phyloP scores from a whole-genome alignment of 2,888 invertebrate genomes.

The Beris chalybata region DNA sequence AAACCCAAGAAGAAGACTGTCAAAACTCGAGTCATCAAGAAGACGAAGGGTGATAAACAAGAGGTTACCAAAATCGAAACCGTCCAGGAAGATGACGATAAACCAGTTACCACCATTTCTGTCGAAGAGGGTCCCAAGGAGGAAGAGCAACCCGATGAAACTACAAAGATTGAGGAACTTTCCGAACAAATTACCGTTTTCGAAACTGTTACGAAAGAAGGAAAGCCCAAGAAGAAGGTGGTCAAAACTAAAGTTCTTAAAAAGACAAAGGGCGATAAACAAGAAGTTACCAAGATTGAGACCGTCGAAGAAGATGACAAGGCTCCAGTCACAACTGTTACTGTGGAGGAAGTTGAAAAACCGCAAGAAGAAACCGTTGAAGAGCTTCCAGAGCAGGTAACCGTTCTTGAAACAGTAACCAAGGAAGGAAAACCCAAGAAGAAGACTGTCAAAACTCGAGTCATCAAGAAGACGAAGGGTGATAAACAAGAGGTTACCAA shows the following conservation, averaged over 20 bases:
- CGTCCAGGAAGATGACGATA: constrained; percentile 51
- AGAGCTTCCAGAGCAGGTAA: constrained; percentile 43
- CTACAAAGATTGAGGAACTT: constrained; percentile 41
- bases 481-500: constrained; percentile 47
- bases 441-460: constrained; percentile 43
- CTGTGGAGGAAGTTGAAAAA: constrained; percentile 18
- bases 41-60: constrained; percentile 37
- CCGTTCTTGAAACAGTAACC: constrained; percentile 43
- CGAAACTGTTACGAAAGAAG: constrained; percentile 48
- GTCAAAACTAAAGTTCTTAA: constrained; percentile 53
- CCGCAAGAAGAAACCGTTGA: constrained; percentile 31
- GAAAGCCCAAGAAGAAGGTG: constrained; percentile 48
- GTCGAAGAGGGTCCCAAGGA: constrained; percentile 40
- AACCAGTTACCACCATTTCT: constrained; percentile 49
- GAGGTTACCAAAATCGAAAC: constrained; percentile 52
- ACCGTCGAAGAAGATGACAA: constrained; percentile 50
- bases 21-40: constrained; percentile 47
- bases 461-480: constrained; percentile 42
- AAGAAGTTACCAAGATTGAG: constrained; percentile 56
- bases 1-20: constrained; percentile 47
- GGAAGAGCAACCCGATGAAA: neutral
- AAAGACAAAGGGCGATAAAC: constrained; percentile 52
- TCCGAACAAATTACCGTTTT: constrained; percentile 51
- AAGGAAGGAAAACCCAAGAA: constrained; percentile 46
- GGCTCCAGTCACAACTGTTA: constrained; percentile 49